Evolutionary conservation across 1,140 invertebrate species (phyloP).

Genomic region (Brachionus sp.): DNA sequence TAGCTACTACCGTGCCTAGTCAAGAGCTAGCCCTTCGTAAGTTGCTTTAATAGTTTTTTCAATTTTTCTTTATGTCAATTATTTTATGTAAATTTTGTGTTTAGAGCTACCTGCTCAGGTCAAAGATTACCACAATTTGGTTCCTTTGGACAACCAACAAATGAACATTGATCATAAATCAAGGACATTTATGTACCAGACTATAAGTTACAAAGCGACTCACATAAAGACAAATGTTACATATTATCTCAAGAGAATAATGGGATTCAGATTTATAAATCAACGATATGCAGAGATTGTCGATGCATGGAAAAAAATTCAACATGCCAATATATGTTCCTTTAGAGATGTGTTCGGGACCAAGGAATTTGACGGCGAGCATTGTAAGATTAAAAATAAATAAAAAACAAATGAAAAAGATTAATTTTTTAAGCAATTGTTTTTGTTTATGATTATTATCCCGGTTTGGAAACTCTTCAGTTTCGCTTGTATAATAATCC

Average conservation of each 20-base stretch:
- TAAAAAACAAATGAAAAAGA: neutral
- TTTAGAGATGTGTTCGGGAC: constrained; percentile 89
- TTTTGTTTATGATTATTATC: constrained; percentile 92
- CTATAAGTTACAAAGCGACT: constrained; percentile 84
- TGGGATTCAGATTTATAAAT: constrained; percentile 74
- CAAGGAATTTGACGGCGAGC: constrained; percentile 82
- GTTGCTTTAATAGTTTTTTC: neutral
- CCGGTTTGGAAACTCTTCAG: constrained; percentile 79
- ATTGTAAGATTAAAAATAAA: constrained; percentile 69
- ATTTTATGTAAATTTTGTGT: too few relatives aligned
- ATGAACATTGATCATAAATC: constrained; percentile 63
- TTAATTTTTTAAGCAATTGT: constrained; percentile 72
- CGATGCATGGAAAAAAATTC: constrained; percentile 87
- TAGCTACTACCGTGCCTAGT: neutral
- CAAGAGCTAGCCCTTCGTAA: constrained; percentile 33
- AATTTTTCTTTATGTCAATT: too few relatives aligned
- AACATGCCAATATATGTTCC: constrained; percentile 86
- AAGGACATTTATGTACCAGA: constrained; percentile 70
- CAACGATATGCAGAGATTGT: constrained; percentile 78
- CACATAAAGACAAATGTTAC: constrained; percentile 79
- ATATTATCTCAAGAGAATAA: constrained; percentile 81
- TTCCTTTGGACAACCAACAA: constrained; percentile 71
- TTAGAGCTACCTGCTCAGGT: constrained; percentile 76
- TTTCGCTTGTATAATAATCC: constrained; percentile 72
- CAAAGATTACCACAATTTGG: constrained; percentile 82